phyloP scores from a whole-genome alignment of 2,888 invertebrate species.

The Electrophaes corylata region DNA sequence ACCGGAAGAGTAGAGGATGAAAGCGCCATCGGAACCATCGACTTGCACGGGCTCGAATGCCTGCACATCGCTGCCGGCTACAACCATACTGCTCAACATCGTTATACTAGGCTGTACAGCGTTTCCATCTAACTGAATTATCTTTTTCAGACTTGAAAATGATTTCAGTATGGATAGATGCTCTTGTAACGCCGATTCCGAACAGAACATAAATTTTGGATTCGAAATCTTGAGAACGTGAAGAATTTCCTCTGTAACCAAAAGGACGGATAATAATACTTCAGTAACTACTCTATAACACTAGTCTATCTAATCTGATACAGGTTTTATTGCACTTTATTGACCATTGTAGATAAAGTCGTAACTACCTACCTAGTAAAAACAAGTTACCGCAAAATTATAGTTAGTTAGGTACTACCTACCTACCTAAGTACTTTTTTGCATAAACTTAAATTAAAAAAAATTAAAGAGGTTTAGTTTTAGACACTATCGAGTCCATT shows the following conservation, averaged over 20 bases:
- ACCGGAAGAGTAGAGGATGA: constrained; percentile 85
- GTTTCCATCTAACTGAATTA: constrained; percentile 86
- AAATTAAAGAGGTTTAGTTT: too few species aligned
- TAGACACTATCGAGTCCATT: too few species aligned
- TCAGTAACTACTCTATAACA: not conserved
- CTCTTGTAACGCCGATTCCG: constrained; percentile 62
- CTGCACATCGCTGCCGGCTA: constrained; percentile 37
- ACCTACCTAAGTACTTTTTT: too few species aligned
- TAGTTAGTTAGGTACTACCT: too few species aligned
- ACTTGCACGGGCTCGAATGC: constrained; percentile 48
- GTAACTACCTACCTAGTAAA: too few species aligned
- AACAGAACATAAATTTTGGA: constrained; percentile 87
- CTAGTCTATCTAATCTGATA: not conserved
- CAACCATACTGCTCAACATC: constrained; percentile 39
- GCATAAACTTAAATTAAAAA: too few species aligned
- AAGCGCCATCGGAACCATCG: constrained; percentile 52
- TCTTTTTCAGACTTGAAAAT: constrained; percentile 65
- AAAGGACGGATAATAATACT: not conserved
- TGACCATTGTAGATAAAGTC: too few species aligned
- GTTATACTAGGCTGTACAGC: constrained; percentile 42
- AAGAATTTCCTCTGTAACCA: constrained; percentile 57
- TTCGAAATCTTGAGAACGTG: constrained; percentile 87
- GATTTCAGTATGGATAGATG: constrained; percentile 51
- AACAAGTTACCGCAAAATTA: too few species aligned
- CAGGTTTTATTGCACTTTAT: too few species aligned